phyloP scores from a whole-genome alignment of 1,140 invertebrate species.

The Caenorhabditis elegans region WBcel235 BX284602.5:8522001-8522500 shows the following conservation, averaged over 20 bases:
- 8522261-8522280: conserved; percentile 55
- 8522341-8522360: conserved; percentile 60
- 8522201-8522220: conserved; percentile 54
- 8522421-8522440: conserved; percentile 33
- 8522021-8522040: conserved; percentile 56
- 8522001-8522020: conserved; percentile 65
- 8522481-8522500: conserved; percentile 48
- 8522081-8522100: conserved; percentile 60
- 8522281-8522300: conserved; percentile 64
- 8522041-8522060: conserved; percentile 63
- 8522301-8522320: conserved; percentile 65
- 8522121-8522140: neutral
- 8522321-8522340: conserved; percentile 56
- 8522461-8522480: conserved; percentile 53
- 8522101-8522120: neutral
- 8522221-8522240: conserved; percentile 18
- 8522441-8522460: conserved; percentile 49
- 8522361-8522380: neutral
- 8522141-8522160: conserved; percentile 55
- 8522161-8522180: conserved; percentile 65
- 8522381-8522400: conserved; percentile 56
- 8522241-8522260: neutral
- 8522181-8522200: conserved; percentile 64
- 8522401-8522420: conserved; percentile 53
- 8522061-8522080: conserved; percentile 62